A percentile compares a stretch with the other conserved stretches of the same genome.
Evolutionary conservation across 2,797 vertebrate species (phyloP).

Genomic region (Phoeniculus purpureus): DNA sequence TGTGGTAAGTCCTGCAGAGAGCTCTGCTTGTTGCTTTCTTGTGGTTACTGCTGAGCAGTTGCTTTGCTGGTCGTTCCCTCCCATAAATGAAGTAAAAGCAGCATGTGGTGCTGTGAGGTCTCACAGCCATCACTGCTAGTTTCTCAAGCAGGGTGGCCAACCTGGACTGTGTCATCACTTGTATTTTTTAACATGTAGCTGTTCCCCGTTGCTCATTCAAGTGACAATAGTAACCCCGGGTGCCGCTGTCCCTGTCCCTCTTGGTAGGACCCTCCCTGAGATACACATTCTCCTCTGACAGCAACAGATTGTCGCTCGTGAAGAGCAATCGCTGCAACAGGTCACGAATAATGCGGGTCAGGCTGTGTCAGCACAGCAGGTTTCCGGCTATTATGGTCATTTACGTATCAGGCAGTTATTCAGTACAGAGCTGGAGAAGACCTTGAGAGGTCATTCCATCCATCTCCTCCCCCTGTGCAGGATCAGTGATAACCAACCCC

Average conservation of each 20-base stretch:
- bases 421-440: slow-evolving; percentile 10
- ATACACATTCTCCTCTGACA: accelerated
- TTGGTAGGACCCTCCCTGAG: background rate
- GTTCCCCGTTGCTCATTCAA: background rate
- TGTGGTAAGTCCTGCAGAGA: background rate
- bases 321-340: accelerated
- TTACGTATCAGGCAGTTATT: background rate
- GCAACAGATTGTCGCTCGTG: background rate
- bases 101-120: accelerated
- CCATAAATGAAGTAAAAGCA: background rate
- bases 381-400: slow-evolving; percentile 5
- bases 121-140: background rate
- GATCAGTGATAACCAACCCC: background rate
- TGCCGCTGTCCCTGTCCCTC: background rate
- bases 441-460: slow-evolving; percentile 42
- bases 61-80: background rate
- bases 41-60: background rate
- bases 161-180: background rate
- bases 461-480: background rate
- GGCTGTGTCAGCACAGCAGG: slow-evolving; percentile 24
- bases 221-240: background rate
- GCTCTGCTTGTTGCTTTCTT: background rate
- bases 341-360: background rate
- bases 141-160: background rate
- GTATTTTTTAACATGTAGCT: background rate